Conservation (phyloP, 2,888 invertebrate genomes). For the Drosophila longiperda region DNA sequence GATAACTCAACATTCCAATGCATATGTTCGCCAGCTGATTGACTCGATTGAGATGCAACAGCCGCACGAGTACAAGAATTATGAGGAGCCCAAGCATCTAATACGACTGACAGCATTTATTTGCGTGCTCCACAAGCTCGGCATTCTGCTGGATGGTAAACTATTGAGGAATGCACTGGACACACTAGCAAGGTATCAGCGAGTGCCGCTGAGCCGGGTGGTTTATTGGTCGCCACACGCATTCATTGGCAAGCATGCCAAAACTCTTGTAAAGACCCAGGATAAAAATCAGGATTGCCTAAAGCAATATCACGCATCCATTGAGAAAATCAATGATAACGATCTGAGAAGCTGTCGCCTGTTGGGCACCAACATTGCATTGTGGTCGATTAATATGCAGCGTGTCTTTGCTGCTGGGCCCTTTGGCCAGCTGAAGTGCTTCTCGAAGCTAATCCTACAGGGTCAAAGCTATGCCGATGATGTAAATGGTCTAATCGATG, state of each 20-base stretch:
- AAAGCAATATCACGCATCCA: slow-evolving; percentile 86
- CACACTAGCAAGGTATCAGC: slow-evolving; percentile 91
- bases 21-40: slow-evolving; percentile 52
- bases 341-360: slow-evolving; percentile 86
- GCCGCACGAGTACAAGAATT: slow-evolving; percentile 47
- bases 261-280: slow-evolving; percentile 86
- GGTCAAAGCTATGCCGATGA: slow-evolving; percentile 90
- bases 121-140: slow-evolving; percentile 89
- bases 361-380: slow-evolving; percentile 85
- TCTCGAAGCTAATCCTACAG: slow-evolving; percentile 80
- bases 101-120: slow-evolving; percentile 88
- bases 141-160: slow-evolving; percentile 92
- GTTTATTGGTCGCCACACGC: slow-evolving; percentile 94
- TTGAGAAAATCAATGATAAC: slow-evolving; percentile 82
- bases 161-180: slow-evolving; percentile 91
- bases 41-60: slow-evolving; percentile 43
- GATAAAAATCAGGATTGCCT: slow-evolving; percentile 84
- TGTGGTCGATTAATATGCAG: slow-evolving; percentile 88
- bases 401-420: slow-evolving; percentile 85
- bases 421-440: slow-evolving; percentile 86
- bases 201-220: slow-evolving; percentile 92
- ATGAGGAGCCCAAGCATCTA: slow-evolving; percentile 86
- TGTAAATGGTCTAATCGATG: slow-evolving; percentile 87
- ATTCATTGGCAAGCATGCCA: slow-evolving; percentile 89
- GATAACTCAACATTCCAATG: slow-evolving; percentile 63